phyloP scores from a whole-genome alignment of 2,888 invertebrate species.

The Gortyna flavago region DNA sequence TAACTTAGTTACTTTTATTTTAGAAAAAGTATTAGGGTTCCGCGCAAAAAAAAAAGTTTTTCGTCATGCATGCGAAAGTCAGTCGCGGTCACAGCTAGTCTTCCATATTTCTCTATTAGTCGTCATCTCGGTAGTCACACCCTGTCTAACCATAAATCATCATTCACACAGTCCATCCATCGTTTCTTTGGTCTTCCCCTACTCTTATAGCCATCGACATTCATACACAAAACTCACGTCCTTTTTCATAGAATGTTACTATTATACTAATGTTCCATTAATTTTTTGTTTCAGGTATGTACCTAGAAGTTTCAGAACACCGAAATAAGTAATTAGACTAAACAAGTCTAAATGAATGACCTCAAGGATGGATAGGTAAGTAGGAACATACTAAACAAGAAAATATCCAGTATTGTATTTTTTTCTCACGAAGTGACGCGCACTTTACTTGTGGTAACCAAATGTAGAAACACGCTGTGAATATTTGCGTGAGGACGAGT shows the following conservation, averaged over 20 bases:
- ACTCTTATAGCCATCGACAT: background rate
- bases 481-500: background rate
- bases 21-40: no score
- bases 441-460: background rate
- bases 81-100: no score
- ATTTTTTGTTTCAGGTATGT: conserved; percentile 65
- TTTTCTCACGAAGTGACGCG: background rate
- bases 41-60: no score
- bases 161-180: background rate
- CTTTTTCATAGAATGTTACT: background rate
- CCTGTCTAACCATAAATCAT: no score
- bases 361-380: conserved; percentile 21
- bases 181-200: background rate
- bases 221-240: background rate
- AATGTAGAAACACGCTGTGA: background rate
- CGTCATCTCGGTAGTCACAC: no score
- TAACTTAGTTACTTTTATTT: no score
- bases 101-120: background rate
- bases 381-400: conserved; percentile 2
- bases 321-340: conserved; percentile 4
- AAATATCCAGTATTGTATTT: background rate
- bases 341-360: background rate
- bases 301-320: conserved; percentile 13
- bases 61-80: no score
- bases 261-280: conserved; percentile 13